These are phyloP conservation scores for Vicugna pacos DNA, from an alignment of 2,113 vertebrate genomes.

Conservation along the genomic window DNA sequence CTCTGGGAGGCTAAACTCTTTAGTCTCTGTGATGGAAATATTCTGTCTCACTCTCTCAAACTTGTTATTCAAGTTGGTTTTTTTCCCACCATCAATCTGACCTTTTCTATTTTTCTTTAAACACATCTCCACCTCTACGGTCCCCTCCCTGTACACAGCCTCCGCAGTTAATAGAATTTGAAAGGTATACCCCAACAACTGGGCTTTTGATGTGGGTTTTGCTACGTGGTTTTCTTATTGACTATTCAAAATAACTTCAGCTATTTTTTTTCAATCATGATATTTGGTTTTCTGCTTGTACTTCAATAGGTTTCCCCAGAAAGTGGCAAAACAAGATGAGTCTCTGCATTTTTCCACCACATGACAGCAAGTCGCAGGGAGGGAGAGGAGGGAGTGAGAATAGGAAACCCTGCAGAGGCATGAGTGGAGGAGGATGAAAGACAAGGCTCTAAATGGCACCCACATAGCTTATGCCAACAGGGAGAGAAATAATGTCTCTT, in stretches of 20 bases:
- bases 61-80: constrained; percentile 33
- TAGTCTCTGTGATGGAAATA: not conserved
- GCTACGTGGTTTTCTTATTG: constrained; percentile 37
- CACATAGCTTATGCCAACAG: not conserved
- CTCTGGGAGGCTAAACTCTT: not conserved
- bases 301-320: not conserved
- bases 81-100: constrained; percentile 48
- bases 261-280: constrained; percentile 30
- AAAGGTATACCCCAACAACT: constrained; percentile 68
- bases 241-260: constrained; percentile 64
- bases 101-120: constrained; percentile 71
- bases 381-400: not conserved
- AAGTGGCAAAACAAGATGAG: not conserved
- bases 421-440: not conserved
- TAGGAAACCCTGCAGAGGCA: constrained; percentile 1
- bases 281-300: constrained; percentile 52
- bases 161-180: constrained; percentile 2
- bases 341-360: constrained; percentile 65
- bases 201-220: constrained; percentile 73
- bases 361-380: not conserved
- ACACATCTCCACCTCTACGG: not conserved
- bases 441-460: not conserved
- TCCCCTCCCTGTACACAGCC: not conserved
- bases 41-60: not conserved
- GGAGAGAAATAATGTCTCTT: not conserved